Conservation (phyloP, 2,888 invertebrate genomes). For the Tigriopus californicus region DNA sequence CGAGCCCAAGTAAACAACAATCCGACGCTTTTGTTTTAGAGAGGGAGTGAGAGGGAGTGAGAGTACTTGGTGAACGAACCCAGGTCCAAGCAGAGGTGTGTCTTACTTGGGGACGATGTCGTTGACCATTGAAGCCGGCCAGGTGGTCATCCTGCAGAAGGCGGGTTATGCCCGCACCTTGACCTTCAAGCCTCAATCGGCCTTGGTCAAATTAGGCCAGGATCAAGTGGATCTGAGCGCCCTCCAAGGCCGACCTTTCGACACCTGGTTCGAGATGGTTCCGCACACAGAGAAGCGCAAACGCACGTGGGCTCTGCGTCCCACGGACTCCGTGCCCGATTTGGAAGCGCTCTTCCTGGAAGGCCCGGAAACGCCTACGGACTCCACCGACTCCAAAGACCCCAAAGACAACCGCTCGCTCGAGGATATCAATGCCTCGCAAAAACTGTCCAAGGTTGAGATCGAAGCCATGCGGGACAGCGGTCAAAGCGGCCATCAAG, state of each 20-base stretch:
- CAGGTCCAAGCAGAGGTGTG: no score
- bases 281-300: constrained; percentile 26
- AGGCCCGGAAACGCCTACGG: constrained; percentile 32
- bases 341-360: constrained; percentile 25
- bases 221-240: background rate
- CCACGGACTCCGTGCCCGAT: constrained; percentile 42
- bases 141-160: no score
- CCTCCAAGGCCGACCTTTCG: constrained; percentile 43
- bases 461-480: constrained; percentile 57
- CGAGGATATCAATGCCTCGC: constrained; percentile 53
- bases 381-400: no score
- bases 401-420: constrained; percentile 68
- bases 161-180: no score
- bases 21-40: no score
- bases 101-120: no score
- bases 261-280: constrained; percentile 54
- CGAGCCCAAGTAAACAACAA: no score
- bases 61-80: no score
- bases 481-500: constrained; percentile 55
- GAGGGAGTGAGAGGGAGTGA: no score
- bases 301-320: constrained; percentile 31
- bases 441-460: constrained; percentile 60
- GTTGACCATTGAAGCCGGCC: no score
- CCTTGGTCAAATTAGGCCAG: background rate
- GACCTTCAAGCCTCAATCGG: no score